Conservation (phyloP, 2,888 invertebrate species). For the Drosophila eohydei region DNA sequence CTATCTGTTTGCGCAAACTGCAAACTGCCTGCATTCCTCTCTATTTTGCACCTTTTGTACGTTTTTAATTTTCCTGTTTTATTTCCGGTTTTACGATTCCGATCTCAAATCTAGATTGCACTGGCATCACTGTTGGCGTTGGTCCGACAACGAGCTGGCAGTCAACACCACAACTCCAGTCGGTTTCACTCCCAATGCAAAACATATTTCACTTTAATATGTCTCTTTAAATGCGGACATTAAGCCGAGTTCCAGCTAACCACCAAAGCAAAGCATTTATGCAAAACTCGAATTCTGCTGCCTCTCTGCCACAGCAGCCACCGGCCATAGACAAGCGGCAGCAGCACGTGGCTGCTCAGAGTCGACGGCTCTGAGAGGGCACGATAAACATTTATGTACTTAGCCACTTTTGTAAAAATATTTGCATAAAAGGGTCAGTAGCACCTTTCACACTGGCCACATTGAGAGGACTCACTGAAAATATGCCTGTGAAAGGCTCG, state of each 20-base stretch:
- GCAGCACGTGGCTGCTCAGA: conserved; percentile 9
- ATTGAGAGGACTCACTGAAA: conserved; percentile 15
- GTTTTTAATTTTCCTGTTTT: conserved; percentile 85
- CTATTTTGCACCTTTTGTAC: conserved; percentile 83
- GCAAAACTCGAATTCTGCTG: conserved; percentile 12
- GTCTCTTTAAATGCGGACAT: conserved; percentile 44
- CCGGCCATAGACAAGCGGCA: conserved; percentile 53
- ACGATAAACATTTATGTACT: conserved; percentile 53
- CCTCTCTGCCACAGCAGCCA: conserved; percentile 7
- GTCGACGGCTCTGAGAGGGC: neutral
- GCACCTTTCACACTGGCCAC: conserved; percentile 61
- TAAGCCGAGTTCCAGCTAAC: conserved; percentile 19
- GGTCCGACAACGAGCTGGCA: conserved; percentile 37
- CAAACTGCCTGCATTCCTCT: conserved; percentile 56
- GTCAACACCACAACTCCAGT: conserved; percentile 22
- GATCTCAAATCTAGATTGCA: conserved; percentile 84
- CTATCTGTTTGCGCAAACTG: conserved; percentile 69
- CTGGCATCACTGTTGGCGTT: conserved; percentile 56
- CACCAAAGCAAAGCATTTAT: conserved; percentile 28
- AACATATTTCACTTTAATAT: conserved; percentile 51
- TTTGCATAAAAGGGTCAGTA: conserved; percentile 84
- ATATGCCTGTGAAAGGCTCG: conserved; percentile 20
- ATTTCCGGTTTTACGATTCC: conserved; percentile 85
- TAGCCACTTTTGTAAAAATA: conserved; percentile 73
- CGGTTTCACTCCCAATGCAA: conserved; percentile 21